phyloP scores from a whole-genome alignment of 2,797 vertebrate genomes.

The Rhinichthys osculus region DNA sequence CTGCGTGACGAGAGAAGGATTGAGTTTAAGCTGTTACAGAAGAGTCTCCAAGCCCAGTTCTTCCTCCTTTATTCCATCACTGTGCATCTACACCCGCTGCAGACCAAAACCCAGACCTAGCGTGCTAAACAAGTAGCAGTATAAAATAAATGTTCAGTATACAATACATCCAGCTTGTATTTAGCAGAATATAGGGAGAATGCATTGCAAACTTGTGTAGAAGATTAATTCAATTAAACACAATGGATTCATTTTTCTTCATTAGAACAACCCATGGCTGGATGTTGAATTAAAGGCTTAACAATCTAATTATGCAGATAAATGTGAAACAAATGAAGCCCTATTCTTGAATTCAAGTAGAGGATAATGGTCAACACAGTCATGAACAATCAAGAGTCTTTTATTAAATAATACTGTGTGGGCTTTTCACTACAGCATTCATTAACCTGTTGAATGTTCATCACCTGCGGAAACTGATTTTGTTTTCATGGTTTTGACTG shows the following conservation, averaged over 20 bases:
- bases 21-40: slow-evolving; percentile 22
- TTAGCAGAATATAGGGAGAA: slow-evolving; percentile 6
- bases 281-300: slow-evolving; percentile 41
- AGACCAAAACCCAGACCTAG: background rate
- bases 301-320: slow-evolving; percentile 35
- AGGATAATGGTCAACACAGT: slow-evolving; percentile 37
- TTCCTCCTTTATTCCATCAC: slow-evolving; percentile 4
- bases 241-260: slow-evolving; percentile 24
- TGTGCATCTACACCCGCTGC: background rate
- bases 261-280: slow-evolving; percentile 22
- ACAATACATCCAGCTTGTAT: slow-evolving; percentile 5
- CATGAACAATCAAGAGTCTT: slow-evolving; percentile 21
- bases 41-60: slow-evolving; percentile 11
- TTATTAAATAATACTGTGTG: background rate
- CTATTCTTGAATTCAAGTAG: slow-evolving; percentile 26
- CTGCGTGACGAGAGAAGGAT: slow-evolving; percentile 4
- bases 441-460: background rate
- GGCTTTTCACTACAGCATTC: background rate
- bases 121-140: background rate
- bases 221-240: slow-evolving; percentile 33
- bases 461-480: background rate
- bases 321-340: slow-evolving; percentile 12
- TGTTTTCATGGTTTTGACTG: background rate
- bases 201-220: slow-evolving; percentile 9
- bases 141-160: background rate